A percentile compares a stretch with the other conserved stretches of the same genome.
phyloP scores from a whole-genome alignment of 2,888 invertebrate genomes.

The Nomada ferruginata region DNA sequence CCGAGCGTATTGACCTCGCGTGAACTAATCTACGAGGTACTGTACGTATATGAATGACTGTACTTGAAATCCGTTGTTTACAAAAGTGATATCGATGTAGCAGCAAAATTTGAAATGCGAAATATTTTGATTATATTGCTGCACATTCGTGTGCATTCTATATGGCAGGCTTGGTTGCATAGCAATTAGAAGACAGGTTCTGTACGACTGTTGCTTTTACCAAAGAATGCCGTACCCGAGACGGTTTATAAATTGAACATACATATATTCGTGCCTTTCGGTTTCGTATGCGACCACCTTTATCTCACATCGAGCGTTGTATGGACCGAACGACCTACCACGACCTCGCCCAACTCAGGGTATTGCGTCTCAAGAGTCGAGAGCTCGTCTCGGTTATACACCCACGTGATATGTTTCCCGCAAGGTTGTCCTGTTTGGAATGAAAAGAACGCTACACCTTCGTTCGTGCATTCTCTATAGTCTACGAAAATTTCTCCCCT shows the following conservation, averaged over 20 bases:
- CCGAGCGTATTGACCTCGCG: too few species aligned
- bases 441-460: slow-evolving; percentile 49
- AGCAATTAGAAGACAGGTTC: slow-evolving; percentile 50
- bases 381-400: slow-evolving; percentile 66
- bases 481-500: slow-evolving; percentile 6
- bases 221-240: slow-evolving; percentile 37
- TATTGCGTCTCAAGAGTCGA: slow-evolving; percentile 58
- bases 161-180: slow-evolving; percentile 3
- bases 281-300: slow-evolving; percentile 61
- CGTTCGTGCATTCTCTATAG: not conserved
- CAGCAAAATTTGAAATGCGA: too few species aligned
- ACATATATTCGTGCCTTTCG: slow-evolving; percentile 43
- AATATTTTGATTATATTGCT: not conserved
- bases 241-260: slow-evolving; percentile 50
- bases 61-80: too few species aligned
- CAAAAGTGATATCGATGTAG: too few species aligned
- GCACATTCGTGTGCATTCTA: slow-evolving; percentile 4
- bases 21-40: too few species aligned
- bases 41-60: too few species aligned
- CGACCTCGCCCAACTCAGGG: slow-evolving; percentile 71
- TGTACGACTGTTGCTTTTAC: slow-evolving; percentile 44
- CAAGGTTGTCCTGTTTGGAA: slow-evolving; percentile 64
- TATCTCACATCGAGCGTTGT: slow-evolving; percentile 54
- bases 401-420: slow-evolving; percentile 67
- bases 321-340: slow-evolving; percentile 65